A percentile compares a stretch with the other conserved stretches of the same genome.
Evolutionary conservation across 2,888 invertebrate species (phyloP).

Genomic region (Cephus nigrinus): DNA sequence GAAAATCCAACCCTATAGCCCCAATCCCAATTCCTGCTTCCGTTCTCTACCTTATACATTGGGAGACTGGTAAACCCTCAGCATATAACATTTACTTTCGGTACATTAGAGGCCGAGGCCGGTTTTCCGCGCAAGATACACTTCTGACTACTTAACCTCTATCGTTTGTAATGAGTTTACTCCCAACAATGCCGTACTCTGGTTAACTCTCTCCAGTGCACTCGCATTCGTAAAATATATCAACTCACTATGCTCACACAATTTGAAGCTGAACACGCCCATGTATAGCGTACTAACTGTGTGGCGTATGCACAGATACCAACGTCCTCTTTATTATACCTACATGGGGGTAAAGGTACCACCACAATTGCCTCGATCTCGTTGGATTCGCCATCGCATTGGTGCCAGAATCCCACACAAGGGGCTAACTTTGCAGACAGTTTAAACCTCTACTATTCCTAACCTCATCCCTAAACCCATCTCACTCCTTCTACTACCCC

Average conservation of each 20-base stretch:
- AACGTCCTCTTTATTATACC: neutral
- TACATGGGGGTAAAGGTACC: neutral
- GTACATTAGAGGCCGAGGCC: slow-evolving; percentile 14
- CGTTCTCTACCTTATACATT: neutral
- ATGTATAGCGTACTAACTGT: neutral
- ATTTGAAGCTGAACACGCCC: neutral
- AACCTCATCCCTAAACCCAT: slow-evolving; percentile 20
- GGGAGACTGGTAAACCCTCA: neutral
- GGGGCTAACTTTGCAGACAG: slow-evolving; percentile 38
- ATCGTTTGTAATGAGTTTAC: slow-evolving; percentile 40
- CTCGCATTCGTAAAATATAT: slow-evolving; percentile 9
- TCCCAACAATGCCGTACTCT: slow-evolving; percentile 30
- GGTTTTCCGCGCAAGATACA: slow-evolving; percentile 29
- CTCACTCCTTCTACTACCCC: slow-evolving; percentile 13
- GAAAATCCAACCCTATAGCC: neutral
- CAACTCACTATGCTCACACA: neutral
- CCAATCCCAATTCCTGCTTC: neutral
- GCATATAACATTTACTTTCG: slow-evolving; percentile 7
- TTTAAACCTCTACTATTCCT: slow-evolving; percentile 24
- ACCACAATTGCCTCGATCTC: neutral
- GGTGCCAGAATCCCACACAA: slow-evolving; percentile 2
- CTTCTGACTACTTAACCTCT: slow-evolving; percentile 36
- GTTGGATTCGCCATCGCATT: neutral
- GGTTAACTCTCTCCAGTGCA: slow-evolving; percentile 11
- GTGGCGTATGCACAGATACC: neutral